Conservation (phyloP, 2,888 invertebrate species). For the Axea sp. region DNA sequence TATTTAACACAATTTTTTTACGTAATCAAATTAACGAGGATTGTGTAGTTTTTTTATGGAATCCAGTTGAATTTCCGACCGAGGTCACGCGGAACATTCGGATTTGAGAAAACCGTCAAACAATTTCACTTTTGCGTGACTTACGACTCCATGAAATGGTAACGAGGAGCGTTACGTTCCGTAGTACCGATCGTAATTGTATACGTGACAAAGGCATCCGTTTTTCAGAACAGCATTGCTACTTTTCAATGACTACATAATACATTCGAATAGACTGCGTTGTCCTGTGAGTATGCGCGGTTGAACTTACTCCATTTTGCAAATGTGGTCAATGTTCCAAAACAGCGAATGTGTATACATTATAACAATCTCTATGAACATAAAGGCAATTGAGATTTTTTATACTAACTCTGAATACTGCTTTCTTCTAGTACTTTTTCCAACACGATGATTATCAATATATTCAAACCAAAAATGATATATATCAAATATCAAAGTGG, state of each 20-base stretch:
- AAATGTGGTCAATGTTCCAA: slow-evolving; percentile 56
- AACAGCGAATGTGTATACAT: slow-evolving; percentile 36
- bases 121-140: slow-evolving; percentile 25
- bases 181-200: slow-evolving; percentile 39
- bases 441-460: not conserved
- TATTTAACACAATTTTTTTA: no score
- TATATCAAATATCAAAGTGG: no score
- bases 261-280: slow-evolving; percentile 36
- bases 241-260: slow-evolving; percentile 47
- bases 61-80: slow-evolving; percentile 22
- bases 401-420: slow-evolving; percentile 11
- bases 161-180: slow-evolving; percentile 35
- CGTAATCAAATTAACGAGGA: slow-evolving; percentile 20
- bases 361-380: slow-evolving; percentile 38
- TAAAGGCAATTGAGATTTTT: slow-evolving; percentile 21
- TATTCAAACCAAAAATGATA: not conserved
- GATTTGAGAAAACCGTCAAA: slow-evolving; percentile 13
- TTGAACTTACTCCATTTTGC: slow-evolving; percentile 40
- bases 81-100: slow-evolving; percentile 14
- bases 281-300: slow-evolving; percentile 14
- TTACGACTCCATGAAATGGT: slow-evolving; percentile 38
- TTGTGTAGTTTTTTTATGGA: slow-evolving; percentile 23
- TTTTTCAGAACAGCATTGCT: slow-evolving; percentile 44
- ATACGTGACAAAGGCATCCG: slow-evolving; percentile 50
- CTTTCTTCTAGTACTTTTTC: slow-evolving; percentile 2